Percentiles rank a stretch among this genome's conserved stretches.
phyloP scores from a whole-genome alignment of 2,797 vertebrate species.

The Brotogeris chrysoptera region DNA sequence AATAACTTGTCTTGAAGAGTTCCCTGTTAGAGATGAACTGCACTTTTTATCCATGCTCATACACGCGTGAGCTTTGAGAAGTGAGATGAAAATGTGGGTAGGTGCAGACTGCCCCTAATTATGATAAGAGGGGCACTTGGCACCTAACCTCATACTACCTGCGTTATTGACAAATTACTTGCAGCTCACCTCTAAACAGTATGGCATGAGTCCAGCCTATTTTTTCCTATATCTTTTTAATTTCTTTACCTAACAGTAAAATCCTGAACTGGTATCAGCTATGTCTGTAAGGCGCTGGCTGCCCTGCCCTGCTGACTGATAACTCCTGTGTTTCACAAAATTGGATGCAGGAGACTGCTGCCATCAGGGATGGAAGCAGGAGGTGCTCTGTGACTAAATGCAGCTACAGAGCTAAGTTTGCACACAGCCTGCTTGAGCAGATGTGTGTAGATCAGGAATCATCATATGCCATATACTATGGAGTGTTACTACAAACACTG shows the following conservation, averaged over 20 bases:
- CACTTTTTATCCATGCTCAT: neutral
- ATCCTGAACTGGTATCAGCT: neutral
- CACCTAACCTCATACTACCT: neutral
- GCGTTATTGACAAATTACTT: neutral
- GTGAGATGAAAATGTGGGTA: neutral
- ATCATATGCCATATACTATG: accelerated
- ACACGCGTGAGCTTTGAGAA: neutral
- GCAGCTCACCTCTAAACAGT: neutral
- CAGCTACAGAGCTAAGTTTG: neutral
- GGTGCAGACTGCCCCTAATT: neutral
- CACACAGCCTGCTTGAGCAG: neutral
- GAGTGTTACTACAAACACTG: neutral
- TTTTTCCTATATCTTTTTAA: neutral
- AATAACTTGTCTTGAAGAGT: neutral
- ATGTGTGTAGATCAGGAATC: neutral
- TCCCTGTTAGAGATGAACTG: neutral
- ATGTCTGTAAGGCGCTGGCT: neutral
- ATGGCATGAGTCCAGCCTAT: neutral
- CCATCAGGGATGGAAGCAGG: accelerated
- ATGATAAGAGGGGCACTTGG: neutral
- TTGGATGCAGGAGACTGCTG: neutral
- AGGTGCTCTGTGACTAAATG: neutral
- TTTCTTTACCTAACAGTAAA: neutral
- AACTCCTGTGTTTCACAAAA: neutral
- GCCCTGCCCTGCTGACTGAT: neutral